Evolutionary conservation across 2,113 vertebrate species (phyloP), one percentile per base, ranked within the genome.

Genomic region (Promerops cafer): DNA sequence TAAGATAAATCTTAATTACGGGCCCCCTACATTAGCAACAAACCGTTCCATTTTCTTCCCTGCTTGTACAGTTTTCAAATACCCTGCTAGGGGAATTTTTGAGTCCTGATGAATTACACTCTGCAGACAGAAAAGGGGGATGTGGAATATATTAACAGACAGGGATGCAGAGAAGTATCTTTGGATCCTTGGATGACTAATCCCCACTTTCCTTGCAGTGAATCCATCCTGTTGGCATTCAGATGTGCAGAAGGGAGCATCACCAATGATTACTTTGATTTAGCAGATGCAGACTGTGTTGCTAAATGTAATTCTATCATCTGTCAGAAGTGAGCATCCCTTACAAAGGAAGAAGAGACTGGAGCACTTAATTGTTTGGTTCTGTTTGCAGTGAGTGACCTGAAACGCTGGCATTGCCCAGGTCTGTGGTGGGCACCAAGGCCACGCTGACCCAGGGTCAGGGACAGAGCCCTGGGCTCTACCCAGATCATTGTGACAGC

Each of bases 1-100:
- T 79, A 65, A 96, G 65, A 91, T 94, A 94, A 94, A 94, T 90
- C 94, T 96, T 94, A 94, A 87, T 87, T 92, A 92, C 63, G 47
- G 54, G 17, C 52, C 74, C 70, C 33, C 68, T 64, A 7, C 74
- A 52, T 86, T 50, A 95, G 77, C 69, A 77, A 64, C 65, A 79
- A 79, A 66, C 40, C 9, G 0, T 80, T 91, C 61, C 26, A 40
- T 75, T 78, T 89, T 33, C 86, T 59, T 61, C 66, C 47, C 47
- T 91, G 61, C 64, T 57, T 42, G 69, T 39, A 27, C 28, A 60
- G 61, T 54, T 77, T 69, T 90, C 91, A 83, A 91, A 96, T 30
- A 18, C 52, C 10, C 45, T 82, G 85, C 60, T 35, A 35, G 83
- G 40, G 68, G 59, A 86, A 90, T 72, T 89, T 83, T 16, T 54